Evolutionary conservation across 2,888 invertebrate genomes (phyloP).

Genomic region (Noctua comes): DNA sequence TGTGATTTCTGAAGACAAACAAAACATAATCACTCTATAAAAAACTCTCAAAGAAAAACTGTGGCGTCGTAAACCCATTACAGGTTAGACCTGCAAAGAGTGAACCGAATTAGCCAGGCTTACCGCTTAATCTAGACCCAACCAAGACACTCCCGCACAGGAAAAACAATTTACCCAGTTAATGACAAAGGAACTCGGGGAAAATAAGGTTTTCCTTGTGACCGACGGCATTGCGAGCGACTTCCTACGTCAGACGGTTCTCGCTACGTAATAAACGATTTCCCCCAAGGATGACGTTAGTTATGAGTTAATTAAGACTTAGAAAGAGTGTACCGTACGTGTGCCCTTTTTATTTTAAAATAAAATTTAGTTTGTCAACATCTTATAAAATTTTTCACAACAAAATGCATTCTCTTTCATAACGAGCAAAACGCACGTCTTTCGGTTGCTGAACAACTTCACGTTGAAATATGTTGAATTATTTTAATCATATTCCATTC

Average conservation of each 20-base stretch:
- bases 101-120: constrained; percentile 76
- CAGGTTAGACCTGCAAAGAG: constrained; percentile 67
- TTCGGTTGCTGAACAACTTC: constrained; percentile 26
- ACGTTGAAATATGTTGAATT: constrained; percentile 56
- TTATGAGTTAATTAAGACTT: constrained; percentile 67
- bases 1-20: neutral
- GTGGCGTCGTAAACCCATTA: constrained; percentile 68
- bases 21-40: constrained; percentile 11
- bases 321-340: constrained; percentile 35
- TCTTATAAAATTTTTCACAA: neutral
- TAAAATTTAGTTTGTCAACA: constrained; percentile 21
- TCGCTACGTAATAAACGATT: constrained; percentile 63
- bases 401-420: constrained; percentile 24
- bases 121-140: constrained; percentile 81
- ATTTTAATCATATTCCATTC: constrained; percentile 63
- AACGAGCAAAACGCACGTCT: constrained; percentile 7
- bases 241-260: constrained; percentile 57
- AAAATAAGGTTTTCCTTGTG: constrained; percentile 77
- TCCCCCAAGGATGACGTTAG: constrained; percentile 54
- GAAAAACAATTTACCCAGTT: constrained; percentile 84
- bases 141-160: constrained; percentile 76
- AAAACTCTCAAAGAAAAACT: constrained; percentile 26
- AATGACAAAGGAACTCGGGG: constrained; percentile 80
- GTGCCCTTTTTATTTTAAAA: constrained; percentile 43
- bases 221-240: constrained; percentile 62